phyloP scores from a whole-genome alignment of 2,888 invertebrate species.

The Endomychus coccineus region DNA sequence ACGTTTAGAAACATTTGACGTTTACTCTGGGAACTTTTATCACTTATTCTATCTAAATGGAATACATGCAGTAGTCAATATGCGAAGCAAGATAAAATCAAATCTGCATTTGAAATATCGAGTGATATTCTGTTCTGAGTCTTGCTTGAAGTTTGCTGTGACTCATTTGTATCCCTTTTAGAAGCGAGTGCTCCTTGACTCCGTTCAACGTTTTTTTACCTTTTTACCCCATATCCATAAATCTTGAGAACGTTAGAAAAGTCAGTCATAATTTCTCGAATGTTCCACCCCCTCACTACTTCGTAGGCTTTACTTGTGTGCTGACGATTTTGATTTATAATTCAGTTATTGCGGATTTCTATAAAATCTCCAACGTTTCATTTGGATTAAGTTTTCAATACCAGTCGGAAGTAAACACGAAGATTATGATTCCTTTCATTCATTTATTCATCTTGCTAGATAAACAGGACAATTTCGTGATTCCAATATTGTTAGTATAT shows the following conservation, averaged over 20 bases:
- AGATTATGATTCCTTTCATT: no score
- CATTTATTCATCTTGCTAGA: no score
- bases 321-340: no score
- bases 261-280: constrained; percentile 1
- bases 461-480: no score
- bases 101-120: not conserved
- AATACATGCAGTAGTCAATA: not conserved
- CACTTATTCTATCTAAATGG: constrained; percentile 1
- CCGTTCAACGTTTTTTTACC: not conserved
- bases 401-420: no score
- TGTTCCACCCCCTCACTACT: constrained; percentile 1
- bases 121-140: no score
- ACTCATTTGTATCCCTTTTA: constrained; percentile 1
- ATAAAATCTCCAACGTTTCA: no score
- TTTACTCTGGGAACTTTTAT: constrained; percentile 1
- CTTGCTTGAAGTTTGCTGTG: not conserved
- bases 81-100: constrained; percentile 1
- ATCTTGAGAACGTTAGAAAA: not conserved
- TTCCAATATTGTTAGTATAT: no score
- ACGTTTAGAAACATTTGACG: constrained; percentile 1
- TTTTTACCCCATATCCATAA: not conserved
- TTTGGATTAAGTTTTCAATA: no score
- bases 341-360: not conserved
- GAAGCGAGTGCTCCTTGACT: not conserved
- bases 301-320: no score